phyloP scores from a whole-genome alignment of 2,888 invertebrate species.

The Parapristionchus giblindavisi region DNA sequence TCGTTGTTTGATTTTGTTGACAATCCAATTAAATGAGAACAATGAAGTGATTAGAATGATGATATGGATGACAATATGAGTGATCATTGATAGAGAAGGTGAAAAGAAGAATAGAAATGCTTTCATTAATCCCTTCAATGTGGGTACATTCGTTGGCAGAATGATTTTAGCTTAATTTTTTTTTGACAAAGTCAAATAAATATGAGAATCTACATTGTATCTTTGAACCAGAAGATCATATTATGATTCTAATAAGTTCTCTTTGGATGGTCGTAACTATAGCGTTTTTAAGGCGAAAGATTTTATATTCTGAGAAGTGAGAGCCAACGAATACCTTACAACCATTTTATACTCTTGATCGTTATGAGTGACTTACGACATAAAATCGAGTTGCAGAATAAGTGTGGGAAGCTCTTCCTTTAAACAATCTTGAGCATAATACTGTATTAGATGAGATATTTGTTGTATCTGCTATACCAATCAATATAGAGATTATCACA shows the following conservation, averaged over 20 bases:
- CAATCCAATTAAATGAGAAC: conserved; percentile 2
- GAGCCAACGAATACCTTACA: no score
- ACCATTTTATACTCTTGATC: neutral
- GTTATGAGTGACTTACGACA: neutral
- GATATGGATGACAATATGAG: conserved; percentile 9
- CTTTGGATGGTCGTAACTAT: no score
- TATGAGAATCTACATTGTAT: no score
- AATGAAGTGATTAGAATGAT: conserved; percentile 4
- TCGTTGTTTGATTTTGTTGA: conserved; percentile 19
- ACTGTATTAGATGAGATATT: conserved; percentile 18
- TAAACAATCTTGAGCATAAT: conserved; percentile 13
- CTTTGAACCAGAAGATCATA: no score
- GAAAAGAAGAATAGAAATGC: conserved; percentile 28
- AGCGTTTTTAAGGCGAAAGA: no score
- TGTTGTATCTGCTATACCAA: neutral
- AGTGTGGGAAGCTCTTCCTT: conserved; percentile 30
- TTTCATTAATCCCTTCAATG: neutral
- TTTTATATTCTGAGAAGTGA: no score
- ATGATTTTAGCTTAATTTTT: no score
- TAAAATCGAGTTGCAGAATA: conserved; percentile 32
- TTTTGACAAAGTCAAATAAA: no score
- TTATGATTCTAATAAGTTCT: no score
- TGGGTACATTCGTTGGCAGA: no score
- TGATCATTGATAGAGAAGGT: conserved; percentile 13
- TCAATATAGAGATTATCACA: neutral